A percentile compares a stretch with the other conserved stretches of the same genome.
phyloP scores from a whole-genome alignment of 2,888 invertebrate genomes.

The Napeogenes inachia region DNA sequence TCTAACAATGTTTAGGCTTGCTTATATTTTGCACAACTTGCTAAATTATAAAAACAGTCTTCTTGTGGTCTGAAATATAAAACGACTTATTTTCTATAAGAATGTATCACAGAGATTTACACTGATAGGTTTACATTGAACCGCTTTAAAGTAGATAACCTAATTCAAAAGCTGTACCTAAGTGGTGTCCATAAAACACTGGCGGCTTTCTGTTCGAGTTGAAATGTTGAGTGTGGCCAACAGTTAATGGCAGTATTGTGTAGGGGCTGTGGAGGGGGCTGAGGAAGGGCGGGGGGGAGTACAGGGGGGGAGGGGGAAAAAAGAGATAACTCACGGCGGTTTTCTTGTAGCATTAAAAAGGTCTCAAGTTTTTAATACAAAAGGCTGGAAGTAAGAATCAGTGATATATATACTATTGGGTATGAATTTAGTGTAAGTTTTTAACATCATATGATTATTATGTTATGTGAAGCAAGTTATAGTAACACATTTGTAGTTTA shows the following conservation, averaged over 20 bases:
- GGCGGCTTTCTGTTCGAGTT: conserved; percentile 16
- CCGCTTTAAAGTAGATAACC: conserved; percentile 15
- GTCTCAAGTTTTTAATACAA: conserved; percentile 8
- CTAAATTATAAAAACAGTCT: background rate
- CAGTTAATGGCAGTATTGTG: conserved; percentile 58
- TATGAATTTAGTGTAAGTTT: too few species aligned
- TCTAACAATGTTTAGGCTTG: background rate
- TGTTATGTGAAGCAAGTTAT: background rate
- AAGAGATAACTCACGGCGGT: conserved; percentile 42
- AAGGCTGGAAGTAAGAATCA: background rate
- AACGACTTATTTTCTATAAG: background rate
- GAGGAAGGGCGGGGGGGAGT: background rate
- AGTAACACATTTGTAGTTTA: background rate
- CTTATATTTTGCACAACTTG: too few species aligned
- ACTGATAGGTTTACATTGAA: background rate
- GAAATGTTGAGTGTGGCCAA: conserved; percentile 41
- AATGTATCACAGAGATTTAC: background rate
- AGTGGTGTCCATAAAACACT: conserved; percentile 22
- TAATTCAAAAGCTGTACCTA: conserved; percentile 15
- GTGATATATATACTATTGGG: too few species aligned
- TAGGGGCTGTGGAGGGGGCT: conserved; percentile 32
- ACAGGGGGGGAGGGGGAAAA: conserved; percentile 27
- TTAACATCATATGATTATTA: too few species aligned
- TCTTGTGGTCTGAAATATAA: background rate
- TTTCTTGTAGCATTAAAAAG: conserved; percentile 24